Conservation (phyloP, 2,888 invertebrate species). For the Elaeidobius kamerunicus region DNA sequence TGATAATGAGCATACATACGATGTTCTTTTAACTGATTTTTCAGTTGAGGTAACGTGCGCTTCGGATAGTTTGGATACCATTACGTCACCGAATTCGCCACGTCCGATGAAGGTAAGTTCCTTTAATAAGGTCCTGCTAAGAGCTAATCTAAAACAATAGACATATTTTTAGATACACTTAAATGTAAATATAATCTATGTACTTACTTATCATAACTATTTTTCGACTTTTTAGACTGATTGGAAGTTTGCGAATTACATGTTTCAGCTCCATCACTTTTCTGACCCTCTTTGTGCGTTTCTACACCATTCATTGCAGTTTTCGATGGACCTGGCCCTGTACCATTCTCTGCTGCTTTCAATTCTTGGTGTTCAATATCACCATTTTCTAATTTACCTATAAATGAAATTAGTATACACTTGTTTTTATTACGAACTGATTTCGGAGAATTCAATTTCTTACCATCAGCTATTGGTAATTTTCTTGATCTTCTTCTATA, state of each 20-base stretch:
- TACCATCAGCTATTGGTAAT: constrained; percentile 47
- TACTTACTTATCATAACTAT: constrained; percentile 63
- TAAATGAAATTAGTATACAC: no score
- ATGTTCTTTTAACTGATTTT: constrained; percentile 32
- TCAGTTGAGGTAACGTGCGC: constrained; percentile 39
- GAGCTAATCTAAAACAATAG: constrained; percentile 50
- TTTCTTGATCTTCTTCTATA: constrained; percentile 66
- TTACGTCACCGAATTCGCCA: constrained; percentile 91
- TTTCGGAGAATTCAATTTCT: constrained; percentile 12
- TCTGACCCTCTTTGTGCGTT: constrained; percentile 57
- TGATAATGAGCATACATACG: constrained; percentile 23
- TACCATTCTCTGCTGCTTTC: constrained; percentile 56
- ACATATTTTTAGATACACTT: background rate
- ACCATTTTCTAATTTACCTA: constrained; percentile 60
- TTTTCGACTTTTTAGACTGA: constrained; percentile 60
- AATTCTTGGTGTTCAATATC: constrained; percentile 56
- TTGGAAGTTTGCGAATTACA: constrained; percentile 56
- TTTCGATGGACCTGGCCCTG: constrained; percentile 48
- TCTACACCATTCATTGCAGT: constrained; percentile 59
- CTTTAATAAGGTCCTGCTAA: constrained; percentile 70
- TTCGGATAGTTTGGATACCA: constrained; percentile 62
- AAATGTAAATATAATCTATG: background rate
- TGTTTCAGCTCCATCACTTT: constrained; percentile 66
- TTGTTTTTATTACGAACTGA: constrained; percentile 1
- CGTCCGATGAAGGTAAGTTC: constrained; percentile 63